Evolutionary conservation across 2,888 invertebrate species (phyloP), one percentile per base, ranked within the genome.

Genomic region (Oeneis ivallda): DNA sequence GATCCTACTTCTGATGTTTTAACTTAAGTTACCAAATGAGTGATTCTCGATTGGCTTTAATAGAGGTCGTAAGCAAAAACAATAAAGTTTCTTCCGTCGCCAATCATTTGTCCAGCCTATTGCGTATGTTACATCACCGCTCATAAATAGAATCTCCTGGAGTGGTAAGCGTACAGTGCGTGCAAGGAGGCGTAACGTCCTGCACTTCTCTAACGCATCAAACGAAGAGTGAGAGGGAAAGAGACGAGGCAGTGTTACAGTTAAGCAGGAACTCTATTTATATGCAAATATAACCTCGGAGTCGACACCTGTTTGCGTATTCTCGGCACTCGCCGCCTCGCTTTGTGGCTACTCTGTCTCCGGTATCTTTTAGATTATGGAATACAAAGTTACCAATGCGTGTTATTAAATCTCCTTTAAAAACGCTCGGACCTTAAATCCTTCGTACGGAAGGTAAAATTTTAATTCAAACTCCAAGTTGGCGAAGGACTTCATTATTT

Each of bases 211-310:
- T 86, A 83, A 78, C 88, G 70, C 70, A 65, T 78, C 77, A 75
- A 75, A 73, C 76, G 72, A 74, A 72, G 74, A 80, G 77, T 77
- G 80, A 77, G 90, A 83, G 84, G 81, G 88, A 89, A 84, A 87
- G 86, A 86, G 90, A 91, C 86, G 80, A 81, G 81, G 72, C 78
- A 80, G 83, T 86, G 90, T 85, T 92, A 92, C 91, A 91, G 92
- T 92, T 92, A 91, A 90, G 90, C 90, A 90, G 91, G 91, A 90
- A 91, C 91, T 92, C 92, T 91, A 92, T 92, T 91, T 92, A 92
- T 91, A 92, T 92, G 92, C 92, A 91, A 92, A 92, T 91, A 91
- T 87, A 90, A 85, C 90, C 88, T 89, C 90, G 85, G 81, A 88
- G 87, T 84, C 91, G 87, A 91, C 92, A 92, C 92, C 91, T 92